phyloP scores from a whole-genome alignment of 37 sponge, comb jelly and placozoan genomes.

The Cladorhizidae sp. region DNA sequence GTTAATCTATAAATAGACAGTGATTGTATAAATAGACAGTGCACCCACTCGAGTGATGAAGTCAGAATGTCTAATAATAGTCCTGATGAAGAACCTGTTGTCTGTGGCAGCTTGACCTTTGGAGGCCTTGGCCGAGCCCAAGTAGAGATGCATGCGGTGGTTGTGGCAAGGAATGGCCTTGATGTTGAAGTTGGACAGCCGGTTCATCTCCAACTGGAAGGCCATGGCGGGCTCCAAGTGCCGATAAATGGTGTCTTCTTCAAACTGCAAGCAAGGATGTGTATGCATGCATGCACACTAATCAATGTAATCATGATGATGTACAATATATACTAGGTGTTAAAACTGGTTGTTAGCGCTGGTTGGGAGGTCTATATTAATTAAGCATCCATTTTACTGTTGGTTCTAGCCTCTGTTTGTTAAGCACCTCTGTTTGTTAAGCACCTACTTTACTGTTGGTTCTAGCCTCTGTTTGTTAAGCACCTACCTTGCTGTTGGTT shows the following conservation, averaged over 20 bases:
- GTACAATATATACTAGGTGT: not conserved
- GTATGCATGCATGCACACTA: too few relatives aligned
- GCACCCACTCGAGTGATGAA: slow-evolving; percentile 74
- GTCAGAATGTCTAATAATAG: slow-evolving; percentile 93
- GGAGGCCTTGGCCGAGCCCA: slow-evolving; percentile 88
- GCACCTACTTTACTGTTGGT: too few relatives aligned
- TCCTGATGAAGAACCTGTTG: slow-evolving; percentile 90
- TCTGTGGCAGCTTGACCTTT: slow-evolving; percentile 77
- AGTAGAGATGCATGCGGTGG: slow-evolving; percentile 91
- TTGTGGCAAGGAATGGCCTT: slow-evolving; percentile 81
- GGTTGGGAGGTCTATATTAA: too few relatives aligned
- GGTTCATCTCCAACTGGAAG: slow-evolving; percentile 94
- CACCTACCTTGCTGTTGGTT: too few relatives aligned
- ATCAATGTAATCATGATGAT: too few relatives aligned
- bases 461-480: too few relatives aligned
- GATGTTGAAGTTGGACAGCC: slow-evolving; percentile 91
- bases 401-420: too few relatives aligned
- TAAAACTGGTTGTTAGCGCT: not conserved
- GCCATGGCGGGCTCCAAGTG: slow-evolving; percentile 97
- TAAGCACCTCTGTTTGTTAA: too few relatives aligned
- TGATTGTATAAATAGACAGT: not conserved
- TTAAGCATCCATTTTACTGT: too few relatives aligned
- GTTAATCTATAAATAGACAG: too few relatives aligned
- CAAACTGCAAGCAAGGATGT: slow-evolving; percentile 33
- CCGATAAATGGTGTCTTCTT: slow-evolving; percentile 95